phyloP scores from a whole-genome alignment of 2,113 vertebrate genomes.

The Bambusicola thoracicus region DNA sequence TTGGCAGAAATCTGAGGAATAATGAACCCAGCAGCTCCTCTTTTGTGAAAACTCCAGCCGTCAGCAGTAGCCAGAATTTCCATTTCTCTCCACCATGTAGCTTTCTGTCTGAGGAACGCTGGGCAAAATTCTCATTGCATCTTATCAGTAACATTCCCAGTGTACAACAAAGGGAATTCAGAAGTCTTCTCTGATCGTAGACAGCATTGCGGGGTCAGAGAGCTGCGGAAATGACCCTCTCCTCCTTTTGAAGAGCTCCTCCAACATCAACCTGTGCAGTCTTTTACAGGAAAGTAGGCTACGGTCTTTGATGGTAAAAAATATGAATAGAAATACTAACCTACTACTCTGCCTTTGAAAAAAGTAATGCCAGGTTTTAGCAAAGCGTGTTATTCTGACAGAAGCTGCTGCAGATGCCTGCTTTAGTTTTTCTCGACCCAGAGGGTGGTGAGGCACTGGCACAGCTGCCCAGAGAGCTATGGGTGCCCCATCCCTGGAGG shows the following conservation, averaged over 20 bases:
- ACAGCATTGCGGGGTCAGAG: neutral
- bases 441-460: too few relatives aligned
- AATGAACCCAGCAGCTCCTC: neutral
- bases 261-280: neutral
- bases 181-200: neutral
- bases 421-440: neutral
- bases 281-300: neutral
- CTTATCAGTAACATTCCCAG: slow-evolving; percentile 12
- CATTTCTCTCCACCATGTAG: neutral
- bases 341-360: neutral
- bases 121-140: neutral
- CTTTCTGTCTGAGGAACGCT: neutral
- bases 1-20: neutral
- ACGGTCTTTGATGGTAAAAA: neutral
- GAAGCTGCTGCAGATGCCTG: neutral
- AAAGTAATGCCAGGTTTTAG: neutral
- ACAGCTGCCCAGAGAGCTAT: too few relatives aligned
- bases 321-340: neutral
- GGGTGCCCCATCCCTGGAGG: too few relatives aligned
- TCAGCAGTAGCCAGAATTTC: neutral
- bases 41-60: neutral
- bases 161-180: neutral
- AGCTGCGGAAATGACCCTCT: neutral
- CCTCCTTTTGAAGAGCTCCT: neutral
- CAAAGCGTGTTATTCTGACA: neutral